These are phyloP conservation scores for Nyctibius bracteatus DNA, from an alignment of 2,113 vertebrate species.

Conservation along the genomic window DNA sequence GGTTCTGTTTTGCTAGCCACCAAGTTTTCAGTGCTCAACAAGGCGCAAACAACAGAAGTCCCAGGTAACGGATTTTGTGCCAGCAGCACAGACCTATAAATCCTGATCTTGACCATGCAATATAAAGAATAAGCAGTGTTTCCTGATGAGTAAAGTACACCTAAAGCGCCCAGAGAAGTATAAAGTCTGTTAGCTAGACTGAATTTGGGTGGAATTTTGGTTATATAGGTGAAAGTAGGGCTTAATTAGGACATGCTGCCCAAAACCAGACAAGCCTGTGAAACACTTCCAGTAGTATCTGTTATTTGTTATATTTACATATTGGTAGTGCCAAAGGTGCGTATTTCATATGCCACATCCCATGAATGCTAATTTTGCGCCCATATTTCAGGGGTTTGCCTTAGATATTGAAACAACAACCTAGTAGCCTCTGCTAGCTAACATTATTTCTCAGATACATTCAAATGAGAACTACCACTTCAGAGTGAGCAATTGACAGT, in stretches of 20 bases:
- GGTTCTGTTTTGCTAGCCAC: not conserved
- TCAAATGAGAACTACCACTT: not conserved
- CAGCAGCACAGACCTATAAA: not conserved
- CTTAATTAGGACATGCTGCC: not conserved
- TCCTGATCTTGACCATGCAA: not conserved
- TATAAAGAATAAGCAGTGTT: not conserved
- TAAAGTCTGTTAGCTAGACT: not conserved
- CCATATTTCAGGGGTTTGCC: rapidly evolving
- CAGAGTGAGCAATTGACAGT: not conserved
- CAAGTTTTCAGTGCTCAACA: not conserved
- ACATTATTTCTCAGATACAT: not conserved
- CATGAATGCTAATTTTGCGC: not conserved
- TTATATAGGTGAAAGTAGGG: not conserved
- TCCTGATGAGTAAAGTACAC: not conserved
- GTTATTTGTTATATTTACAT: not conserved
- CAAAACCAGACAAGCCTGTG: not conserved
- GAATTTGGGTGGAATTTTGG: not conserved
- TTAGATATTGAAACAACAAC: not conserved
- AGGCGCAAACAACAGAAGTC: not conserved
- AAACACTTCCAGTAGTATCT: not conserved
- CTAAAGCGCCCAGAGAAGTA: not conserved
- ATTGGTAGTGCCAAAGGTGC: not conserved
- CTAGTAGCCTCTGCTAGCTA: not conserved
- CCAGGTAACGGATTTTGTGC: not conserved
- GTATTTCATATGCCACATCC: not conserved